Evolutionary conservation across 1,140 invertebrate species (phyloP).

Genomic region (Dendroctonus valens): DNA sequence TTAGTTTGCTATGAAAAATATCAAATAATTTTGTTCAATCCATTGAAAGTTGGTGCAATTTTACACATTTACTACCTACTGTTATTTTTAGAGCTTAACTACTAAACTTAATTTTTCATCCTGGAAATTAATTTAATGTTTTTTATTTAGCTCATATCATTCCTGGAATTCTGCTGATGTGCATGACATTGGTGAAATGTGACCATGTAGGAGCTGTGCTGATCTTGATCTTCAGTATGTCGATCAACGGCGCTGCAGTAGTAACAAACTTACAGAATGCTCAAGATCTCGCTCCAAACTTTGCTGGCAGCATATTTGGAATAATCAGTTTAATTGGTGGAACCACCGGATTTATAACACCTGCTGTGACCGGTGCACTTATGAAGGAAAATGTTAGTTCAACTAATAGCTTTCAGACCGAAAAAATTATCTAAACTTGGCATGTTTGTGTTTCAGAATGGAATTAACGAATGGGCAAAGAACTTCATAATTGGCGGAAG

Average conservation of each 20-base stretch:
- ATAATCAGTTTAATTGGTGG: conserved; percentile 72
- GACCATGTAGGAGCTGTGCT: conserved; percentile 61
- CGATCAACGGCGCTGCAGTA: conserved; percentile 80
- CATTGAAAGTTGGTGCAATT: too few relatives aligned
- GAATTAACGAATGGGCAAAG: conserved; percentile 58
- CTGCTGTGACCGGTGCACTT: conserved; percentile 66
- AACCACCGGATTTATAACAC: conserved; percentile 71
- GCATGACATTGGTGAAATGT: conserved; percentile 66
- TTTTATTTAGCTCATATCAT: conserved; percentile 63
- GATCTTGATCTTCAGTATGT: conserved; percentile 71
- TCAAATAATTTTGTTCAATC: too few relatives aligned
- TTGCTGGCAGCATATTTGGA: conserved; percentile 73
- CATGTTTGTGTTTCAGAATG: conserved; percentile 51
- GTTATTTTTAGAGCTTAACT: too few relatives aligned
- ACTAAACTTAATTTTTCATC: too few relatives aligned
- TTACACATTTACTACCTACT: too few relatives aligned
- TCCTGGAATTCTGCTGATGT: conserved; percentile 65
- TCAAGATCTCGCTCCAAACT: conserved; percentile 80
- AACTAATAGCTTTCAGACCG: background rate
- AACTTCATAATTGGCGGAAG: conserved; percentile 60
- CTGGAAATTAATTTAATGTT: conserved; percentile 6
- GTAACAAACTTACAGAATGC: conserved; percentile 82
- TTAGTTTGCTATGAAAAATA: too few relatives aligned
- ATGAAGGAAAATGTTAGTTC: conserved; percentile 61
- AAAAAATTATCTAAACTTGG: background rate